Evolutionary conservation across 1,140 invertebrate species (phyloP).

Genomic region (Saxidomus purpurata): DNA sequence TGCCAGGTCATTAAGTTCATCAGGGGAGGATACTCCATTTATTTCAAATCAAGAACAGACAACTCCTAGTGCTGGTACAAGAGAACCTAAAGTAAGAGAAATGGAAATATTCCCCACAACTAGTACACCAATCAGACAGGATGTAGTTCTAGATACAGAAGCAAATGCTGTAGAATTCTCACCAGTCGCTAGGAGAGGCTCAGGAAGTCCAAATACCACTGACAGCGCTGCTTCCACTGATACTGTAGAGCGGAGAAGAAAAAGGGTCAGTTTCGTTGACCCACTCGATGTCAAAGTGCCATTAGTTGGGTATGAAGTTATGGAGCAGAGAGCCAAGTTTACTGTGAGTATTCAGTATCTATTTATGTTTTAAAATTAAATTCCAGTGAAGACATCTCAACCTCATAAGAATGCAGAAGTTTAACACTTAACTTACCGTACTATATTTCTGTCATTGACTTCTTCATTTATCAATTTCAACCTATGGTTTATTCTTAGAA

Average conservation of each 20-base stretch:
- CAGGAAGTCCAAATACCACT: not conserved
- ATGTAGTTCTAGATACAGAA: constrained; percentile 1
- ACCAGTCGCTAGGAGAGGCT: constrained; percentile 2
- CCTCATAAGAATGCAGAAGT: no score
- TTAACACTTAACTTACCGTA: no score
- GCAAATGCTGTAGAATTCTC: constrained; percentile 33
- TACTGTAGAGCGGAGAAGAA: not conserved
- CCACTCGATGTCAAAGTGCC: constrained; percentile 71
- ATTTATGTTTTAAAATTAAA: no score
- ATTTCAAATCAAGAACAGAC: not conserved
- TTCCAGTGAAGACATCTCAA: no score
- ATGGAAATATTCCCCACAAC: constrained; percentile 37
- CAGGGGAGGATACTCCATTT: constrained; percentile 36
- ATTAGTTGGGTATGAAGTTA: constrained; percentile 76
- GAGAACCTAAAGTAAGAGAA: not conserved
- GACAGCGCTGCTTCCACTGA: not conserved
- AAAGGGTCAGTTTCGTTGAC: constrained; percentile 50
- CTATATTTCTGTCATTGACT: no score
- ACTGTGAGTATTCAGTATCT: constrained; percentile 71
- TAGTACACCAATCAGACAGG: constrained; percentile 37
- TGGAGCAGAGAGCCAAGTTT: constrained; percentile 77
- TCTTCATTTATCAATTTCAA: no score
- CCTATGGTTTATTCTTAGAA: no score
- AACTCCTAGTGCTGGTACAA: not conserved
- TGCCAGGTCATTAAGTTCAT: constrained; percentile 43